Conservation (phyloP, 2,888 invertebrate species). For the Spisula subtruncata region DNA sequence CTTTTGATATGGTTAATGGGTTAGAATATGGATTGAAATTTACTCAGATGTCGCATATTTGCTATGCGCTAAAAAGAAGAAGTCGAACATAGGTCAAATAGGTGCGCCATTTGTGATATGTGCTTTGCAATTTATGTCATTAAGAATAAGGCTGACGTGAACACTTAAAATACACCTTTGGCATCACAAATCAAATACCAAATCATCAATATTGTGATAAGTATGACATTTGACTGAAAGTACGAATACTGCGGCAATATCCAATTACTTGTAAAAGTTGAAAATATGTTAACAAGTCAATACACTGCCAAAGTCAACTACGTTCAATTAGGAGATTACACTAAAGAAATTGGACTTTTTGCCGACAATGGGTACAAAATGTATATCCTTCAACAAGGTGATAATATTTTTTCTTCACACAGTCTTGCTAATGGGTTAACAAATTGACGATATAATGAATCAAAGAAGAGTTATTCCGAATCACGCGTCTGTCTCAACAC, state of each 20-base stretch:
- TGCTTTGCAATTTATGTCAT: no score
- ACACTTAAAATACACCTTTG: no score
- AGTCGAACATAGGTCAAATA: no score
- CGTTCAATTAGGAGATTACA: conserved; percentile 9
- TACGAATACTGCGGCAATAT: background rate
- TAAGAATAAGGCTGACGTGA: no score
- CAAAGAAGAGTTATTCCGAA: background rate
- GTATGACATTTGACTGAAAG: no score
- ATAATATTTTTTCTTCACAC: conserved; percentile 15
- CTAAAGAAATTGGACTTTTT: background rate
- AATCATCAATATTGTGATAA: no score
- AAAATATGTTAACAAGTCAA: background rate
- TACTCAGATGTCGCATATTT: no score
- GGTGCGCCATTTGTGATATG: no score
- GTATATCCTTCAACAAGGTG: background rate
- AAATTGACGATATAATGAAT: background rate
- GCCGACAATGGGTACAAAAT: background rate
- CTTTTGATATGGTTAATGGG: no score
- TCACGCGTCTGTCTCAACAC: background rate
- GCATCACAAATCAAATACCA: no score
- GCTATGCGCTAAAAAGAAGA: no score
- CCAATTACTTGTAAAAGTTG: background rate
- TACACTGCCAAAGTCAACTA: background rate
- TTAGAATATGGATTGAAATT: no score
- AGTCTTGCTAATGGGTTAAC: background rate